Evolutionary conservation across 2,113 vertebrate genomes (phyloP).

Genomic region (Oryzias curvinotus): DNA sequence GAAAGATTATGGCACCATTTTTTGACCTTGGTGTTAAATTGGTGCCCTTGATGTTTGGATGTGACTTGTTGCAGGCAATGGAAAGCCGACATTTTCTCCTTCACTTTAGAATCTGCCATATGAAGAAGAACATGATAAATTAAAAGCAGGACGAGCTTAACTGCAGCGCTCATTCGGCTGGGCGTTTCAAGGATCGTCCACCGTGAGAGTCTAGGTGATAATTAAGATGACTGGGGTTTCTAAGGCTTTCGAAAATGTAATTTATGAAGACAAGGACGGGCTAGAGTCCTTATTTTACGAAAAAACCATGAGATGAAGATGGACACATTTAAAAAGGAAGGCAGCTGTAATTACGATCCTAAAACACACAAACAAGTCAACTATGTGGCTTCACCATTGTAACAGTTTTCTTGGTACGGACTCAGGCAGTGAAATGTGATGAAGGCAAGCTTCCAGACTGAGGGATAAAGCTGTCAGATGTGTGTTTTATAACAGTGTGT

Average conservation of each 20-base stretch:
- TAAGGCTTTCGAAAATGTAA: conserved; percentile 77
- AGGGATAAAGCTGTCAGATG: conserved; percentile 36
- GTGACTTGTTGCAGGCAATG: conserved; percentile 32
- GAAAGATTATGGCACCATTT: conserved; percentile 9
- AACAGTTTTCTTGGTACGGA: conserved; percentile 23
- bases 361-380: conserved; percentile 53
- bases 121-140: conserved; percentile 5
- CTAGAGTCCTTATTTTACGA: conserved; percentile 34
- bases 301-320: conserved; percentile 29
- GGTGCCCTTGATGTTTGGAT: conserved; percentile 32
- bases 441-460: conserved; percentile 53
- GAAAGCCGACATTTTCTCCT: conserved; percentile 49
- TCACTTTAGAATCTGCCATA: background rate
- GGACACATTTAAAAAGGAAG: conserved; percentile 17
- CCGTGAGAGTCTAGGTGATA: conserved; percentile 24
- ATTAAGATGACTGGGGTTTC: conserved; percentile 47
- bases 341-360: conserved; percentile 52
- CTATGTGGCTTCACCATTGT: conserved; percentile 28
- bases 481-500: conserved; percentile 56
- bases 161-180: conserved; percentile 8
- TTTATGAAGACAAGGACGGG: conserved; percentile 75
- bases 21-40: conserved; percentile 52
- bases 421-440: conserved; percentile 41
- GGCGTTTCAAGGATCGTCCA: conserved; percentile 31
- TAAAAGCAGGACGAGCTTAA: background rate